Percentiles rank a stretch among this genome's conserved stretches.
phyloP scores from a whole-genome alignment of 1,140 invertebrate species.

The Drosophila sturtevanti region DNA sequence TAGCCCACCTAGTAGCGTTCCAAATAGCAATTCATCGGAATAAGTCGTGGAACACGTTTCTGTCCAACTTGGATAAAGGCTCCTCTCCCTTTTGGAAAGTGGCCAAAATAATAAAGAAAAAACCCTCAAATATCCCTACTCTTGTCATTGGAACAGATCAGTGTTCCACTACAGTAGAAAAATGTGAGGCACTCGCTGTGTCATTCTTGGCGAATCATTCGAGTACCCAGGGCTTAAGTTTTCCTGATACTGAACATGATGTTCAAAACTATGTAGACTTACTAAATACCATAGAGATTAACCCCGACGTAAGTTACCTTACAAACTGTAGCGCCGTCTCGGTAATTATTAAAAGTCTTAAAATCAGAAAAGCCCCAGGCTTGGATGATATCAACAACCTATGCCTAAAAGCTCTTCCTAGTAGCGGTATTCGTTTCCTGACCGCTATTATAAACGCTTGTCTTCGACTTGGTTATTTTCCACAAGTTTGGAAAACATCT shows the following conservation, averaged over 20 bases:
- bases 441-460: background rate
- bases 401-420: constrained; percentile 12
- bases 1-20: background rate
- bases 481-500: background rate
- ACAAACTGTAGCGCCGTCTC: background rate
- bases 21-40: background rate
- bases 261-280: background rate
- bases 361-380: constrained; percentile 4
- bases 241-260: background rate
- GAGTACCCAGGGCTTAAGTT: no score
- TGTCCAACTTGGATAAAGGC: background rate
- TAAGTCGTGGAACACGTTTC: background rate
- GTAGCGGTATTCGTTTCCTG: background rate
- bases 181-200: background rate
- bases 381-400: constrained; percentile 1
- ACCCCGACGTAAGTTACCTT: background rate
- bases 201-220: background rate
- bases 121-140: background rate
- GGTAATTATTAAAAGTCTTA: constrained; percentile 1
- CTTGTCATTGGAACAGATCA: background rate
- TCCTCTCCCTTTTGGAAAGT: background rate
- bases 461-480: background rate
- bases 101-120: background rate
- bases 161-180: background rate
- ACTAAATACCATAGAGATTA: background rate